A percentile compares a stretch with the other conserved stretches of the same genome.
phyloP scores from a whole-genome alignment of 1,140 invertebrate genomes.

The Anastatus disparis region DNA sequence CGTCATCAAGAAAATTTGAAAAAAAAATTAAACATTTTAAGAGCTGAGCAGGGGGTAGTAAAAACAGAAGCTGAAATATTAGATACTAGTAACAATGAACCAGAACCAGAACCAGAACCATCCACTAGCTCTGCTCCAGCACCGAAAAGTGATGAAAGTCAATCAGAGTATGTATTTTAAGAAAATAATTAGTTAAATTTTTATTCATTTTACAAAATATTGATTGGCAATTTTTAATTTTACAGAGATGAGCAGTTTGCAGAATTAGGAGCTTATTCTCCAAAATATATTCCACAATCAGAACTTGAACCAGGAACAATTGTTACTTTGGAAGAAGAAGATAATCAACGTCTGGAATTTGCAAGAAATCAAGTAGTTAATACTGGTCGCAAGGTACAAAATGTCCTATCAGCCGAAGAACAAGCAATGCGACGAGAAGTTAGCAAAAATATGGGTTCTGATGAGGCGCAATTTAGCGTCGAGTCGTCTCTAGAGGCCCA shows the following conservation, averaged over 20 bases:
- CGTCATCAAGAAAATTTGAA: constrained; percentile 92
- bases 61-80: constrained; percentile 57
- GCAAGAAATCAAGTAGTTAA: constrained; percentile 74
- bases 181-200: constrained; percentile 4
- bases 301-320: constrained; percentile 87
- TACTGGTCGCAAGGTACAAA: constrained; percentile 69
- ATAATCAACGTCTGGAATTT: constrained; percentile 79
- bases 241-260: constrained; percentile 56
- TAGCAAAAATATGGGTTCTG: constrained; percentile 86
- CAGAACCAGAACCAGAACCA: constrained; percentile 44
- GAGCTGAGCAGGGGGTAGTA: constrained; percentile 84
- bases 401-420: constrained; percentile 70
- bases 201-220: neutral
- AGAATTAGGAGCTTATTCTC: constrained; percentile 84
- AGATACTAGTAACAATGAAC: constrained; percentile 40
- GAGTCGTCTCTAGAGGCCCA: constrained; percentile 88
- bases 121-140: constrained; percentile 43
- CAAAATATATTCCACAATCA: constrained; percentile 74
- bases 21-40: constrained; percentile 89
- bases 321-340: constrained; percentile 82
- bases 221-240: constrained; percentile 9
- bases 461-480: constrained; percentile 93
- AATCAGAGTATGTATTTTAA: constrained; percentile 50
- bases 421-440: constrained; percentile 80
- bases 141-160: constrained; percentile 55